phyloP scores from a whole-genome alignment of 2,797 vertebrate genomes.

The Artibeus lituratus region DNA sequence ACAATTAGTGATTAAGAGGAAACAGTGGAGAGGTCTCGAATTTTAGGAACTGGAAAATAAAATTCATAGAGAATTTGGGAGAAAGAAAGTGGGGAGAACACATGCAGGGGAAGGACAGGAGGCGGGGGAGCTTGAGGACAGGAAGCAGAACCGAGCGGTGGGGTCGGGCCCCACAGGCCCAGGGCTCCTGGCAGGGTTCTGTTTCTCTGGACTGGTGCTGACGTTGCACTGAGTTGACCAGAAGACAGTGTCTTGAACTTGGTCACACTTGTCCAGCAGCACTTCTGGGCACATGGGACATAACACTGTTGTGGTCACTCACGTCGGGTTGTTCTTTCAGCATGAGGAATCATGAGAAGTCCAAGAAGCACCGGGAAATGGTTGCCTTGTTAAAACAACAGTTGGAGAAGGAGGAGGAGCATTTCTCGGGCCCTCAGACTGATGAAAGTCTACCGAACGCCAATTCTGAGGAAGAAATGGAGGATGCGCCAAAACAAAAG shows the following conservation, averaged over 20 bases:
- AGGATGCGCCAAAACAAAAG: conserved; percentile 88
- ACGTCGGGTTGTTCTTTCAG: conserved; percentile 79
- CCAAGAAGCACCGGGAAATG: conserved; percentile 97
- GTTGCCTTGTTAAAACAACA: conserved; percentile 92
- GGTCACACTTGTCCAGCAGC: not conserved
- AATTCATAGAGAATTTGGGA: not conserved
- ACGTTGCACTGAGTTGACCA: not conserved
- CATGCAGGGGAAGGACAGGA: not conserved
- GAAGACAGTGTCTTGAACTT: not conserved
- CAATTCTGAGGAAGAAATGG: conserved; percentile 79
- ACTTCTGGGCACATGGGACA: rapidly evolving
- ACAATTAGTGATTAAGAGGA: not conserved
- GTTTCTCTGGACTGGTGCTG: not conserved
- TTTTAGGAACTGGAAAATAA: not conserved
- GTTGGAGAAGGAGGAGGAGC: conserved; percentile 90
- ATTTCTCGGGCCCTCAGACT: conserved; percentile 70
- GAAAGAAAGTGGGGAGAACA: not conserved
- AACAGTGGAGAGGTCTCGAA: not conserved
- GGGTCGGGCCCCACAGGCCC: too few species aligned
- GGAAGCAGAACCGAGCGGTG: rapidly evolving
- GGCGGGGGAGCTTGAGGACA: not conserved
- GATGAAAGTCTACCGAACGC: conserved; percentile 75
- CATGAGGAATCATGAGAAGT: conserved; percentile 95
- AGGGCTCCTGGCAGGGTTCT: not conserved
- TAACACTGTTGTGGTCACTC: not conserved